Evolutionary conservation across 1,140 invertebrate species (phyloP).

Genomic region (Monomorium pharaonis): DNA sequence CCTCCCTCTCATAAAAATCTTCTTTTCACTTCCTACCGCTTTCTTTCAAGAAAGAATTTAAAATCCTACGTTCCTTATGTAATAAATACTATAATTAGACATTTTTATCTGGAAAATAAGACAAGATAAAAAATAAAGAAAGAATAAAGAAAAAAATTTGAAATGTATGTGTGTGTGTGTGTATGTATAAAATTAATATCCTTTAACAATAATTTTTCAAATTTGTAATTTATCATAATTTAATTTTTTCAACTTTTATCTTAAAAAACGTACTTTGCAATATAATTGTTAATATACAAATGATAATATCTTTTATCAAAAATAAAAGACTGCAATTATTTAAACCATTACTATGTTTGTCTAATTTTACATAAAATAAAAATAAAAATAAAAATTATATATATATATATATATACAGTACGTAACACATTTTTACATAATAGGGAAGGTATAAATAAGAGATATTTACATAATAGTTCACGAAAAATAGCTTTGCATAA

Average conservation of each 20-base stretch:
- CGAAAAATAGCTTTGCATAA: constrained; percentile 8
- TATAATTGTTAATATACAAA: neutral
- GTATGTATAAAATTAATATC: neutral
- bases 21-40: neutral
- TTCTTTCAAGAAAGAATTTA: neutral
- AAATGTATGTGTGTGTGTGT: neutral
- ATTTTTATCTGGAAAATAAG: neutral
- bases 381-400: neutral
- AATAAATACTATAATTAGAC: neutral
- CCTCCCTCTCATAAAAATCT: constrained; percentile 54
- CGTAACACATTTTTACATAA: neutral
- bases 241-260: neutral
- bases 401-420: neutral
- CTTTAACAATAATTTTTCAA: neutral
- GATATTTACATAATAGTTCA: neutral
- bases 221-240: neutral
- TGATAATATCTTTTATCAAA: neutral
- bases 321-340: neutral
- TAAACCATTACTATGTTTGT: neutral
- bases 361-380: neutral
- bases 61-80: neutral
- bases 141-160: neutral
- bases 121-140: neutral
- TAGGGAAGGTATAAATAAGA: neutral
- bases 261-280: neutral